These are phyloP conservation scores for Malurus cyaneus DNA, from an alignment of 2,113 vertebrate species.

Conservation along the genomic window DNA sequence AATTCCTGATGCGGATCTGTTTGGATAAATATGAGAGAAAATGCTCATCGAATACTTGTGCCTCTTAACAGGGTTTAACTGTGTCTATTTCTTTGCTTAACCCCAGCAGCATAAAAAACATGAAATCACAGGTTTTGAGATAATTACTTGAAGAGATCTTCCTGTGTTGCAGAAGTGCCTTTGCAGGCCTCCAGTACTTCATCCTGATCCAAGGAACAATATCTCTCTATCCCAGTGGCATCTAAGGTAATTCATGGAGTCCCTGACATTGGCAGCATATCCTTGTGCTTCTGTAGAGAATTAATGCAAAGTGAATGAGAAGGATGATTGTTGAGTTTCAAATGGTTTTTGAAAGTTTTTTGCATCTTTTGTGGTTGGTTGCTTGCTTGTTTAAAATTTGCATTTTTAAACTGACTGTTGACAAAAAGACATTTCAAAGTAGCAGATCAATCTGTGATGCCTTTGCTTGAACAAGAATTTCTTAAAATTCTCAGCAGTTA, in stretches of 20 bases:
- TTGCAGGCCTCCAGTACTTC: background rate
- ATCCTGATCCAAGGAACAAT: background rate
- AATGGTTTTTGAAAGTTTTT: background rate
- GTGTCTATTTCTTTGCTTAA: background rate
- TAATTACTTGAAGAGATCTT: background rate
- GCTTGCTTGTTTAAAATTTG: background rate
- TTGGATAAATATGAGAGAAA: background rate
- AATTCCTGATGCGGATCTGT: background rate
- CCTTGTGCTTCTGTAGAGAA: background rate
- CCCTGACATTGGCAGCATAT: background rate
- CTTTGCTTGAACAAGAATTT: background rate
- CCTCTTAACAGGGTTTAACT: background rate
- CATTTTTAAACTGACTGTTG: background rate
- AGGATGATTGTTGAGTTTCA: background rate
- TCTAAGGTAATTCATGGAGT: background rate
- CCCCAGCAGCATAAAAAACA: background rate
- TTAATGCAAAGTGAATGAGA: background rate
- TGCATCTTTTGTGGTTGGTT: background rate
- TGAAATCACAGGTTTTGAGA: background rate
- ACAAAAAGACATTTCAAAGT: background rate
- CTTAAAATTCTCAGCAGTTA: background rate
- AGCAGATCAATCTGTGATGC: background rate
- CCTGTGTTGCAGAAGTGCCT: background rate
- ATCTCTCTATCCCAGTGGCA: background rate
- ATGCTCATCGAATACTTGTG: background rate